Conservation (phyloP, 1,140 invertebrate genomes). For the Pinna nobilis region DNA sequence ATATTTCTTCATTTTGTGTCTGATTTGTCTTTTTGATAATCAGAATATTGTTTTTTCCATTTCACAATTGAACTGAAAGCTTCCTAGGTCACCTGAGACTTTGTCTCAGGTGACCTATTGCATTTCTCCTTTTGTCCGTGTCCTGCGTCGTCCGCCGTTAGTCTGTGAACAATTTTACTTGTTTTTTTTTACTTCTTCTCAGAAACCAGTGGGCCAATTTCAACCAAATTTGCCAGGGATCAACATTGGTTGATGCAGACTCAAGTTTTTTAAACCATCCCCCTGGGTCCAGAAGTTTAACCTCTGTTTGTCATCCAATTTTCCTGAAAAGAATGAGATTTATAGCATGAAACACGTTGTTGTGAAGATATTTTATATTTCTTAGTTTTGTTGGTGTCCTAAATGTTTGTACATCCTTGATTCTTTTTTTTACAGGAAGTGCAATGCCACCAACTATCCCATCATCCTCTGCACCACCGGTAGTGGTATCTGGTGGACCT, state of each 20-base stretch:
- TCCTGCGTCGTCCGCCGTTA: too few relatives aligned
- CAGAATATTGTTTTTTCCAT: too few relatives aligned
- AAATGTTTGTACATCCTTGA: background rate
- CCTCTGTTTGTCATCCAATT: background rate
- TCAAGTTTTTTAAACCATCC: background rate
- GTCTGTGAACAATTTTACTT: too few relatives aligned
- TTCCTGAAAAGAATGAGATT: background rate
- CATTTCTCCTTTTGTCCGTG: too few relatives aligned
- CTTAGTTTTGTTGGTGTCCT: background rate
- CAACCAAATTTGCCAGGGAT: background rate
- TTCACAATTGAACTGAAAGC: too few relatives aligned
- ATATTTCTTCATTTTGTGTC: too few relatives aligned
- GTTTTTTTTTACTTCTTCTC: too few relatives aligned
- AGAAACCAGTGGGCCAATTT: background rate
- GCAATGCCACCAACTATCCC: conserved; percentile 1
- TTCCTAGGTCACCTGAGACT: too few relatives aligned
- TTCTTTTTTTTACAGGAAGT: background rate
- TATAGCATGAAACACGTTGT: background rate
- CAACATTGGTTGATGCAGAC: conserved; percentile 1
- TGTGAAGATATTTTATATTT: background rate
- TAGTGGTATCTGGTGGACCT: background rate
- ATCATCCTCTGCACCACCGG: conserved; percentile 1
- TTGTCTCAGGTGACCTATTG: too few relatives aligned
- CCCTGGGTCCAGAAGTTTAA: background rate
- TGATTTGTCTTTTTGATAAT: too few relatives aligned